A percentile compares a stretch with the other conserved stretches of the same genome.
phyloP scores from a whole-genome alignment of 1,140 invertebrate genomes.

The Bombus fervidus region DNA sequence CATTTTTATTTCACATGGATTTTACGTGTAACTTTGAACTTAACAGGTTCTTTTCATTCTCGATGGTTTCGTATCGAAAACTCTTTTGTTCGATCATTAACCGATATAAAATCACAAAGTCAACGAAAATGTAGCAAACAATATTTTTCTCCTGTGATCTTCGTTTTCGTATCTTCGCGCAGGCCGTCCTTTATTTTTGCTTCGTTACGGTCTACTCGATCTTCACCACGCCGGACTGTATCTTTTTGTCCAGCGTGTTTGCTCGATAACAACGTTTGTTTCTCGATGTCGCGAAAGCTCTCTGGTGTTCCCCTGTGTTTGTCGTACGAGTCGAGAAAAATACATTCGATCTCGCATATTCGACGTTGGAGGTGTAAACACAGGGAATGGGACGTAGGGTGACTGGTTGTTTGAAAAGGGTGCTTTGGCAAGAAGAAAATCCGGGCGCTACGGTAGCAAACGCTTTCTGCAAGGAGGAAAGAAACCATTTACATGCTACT shows the following conservation, averaged over 20 bases:
- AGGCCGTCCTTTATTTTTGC: background rate
- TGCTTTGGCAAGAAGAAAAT: conserved; percentile 29
- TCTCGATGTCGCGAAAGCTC: background rate
- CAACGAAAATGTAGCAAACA: too few relatives aligned
- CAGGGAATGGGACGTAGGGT: background rate
- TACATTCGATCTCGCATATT: background rate
- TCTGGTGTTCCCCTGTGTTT: background rate
- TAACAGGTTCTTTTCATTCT: background rate
- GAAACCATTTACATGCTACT: conserved; percentile 72
- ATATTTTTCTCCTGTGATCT: background rate
- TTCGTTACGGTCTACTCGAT: background rate
- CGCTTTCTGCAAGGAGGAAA: conserved; percentile 55
- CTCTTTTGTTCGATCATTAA: too few relatives aligned
- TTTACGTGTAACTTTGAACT: too few relatives aligned
- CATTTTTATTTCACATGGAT: too few relatives aligned
- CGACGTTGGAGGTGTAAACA: conserved; percentile 7
- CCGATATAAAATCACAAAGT: too few relatives aligned
- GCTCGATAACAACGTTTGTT: too few relatives aligned
- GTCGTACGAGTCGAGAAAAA: background rate
- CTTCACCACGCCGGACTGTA: background rate
- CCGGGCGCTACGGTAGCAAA: background rate
- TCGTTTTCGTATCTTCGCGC: background rate
- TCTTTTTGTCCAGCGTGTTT: background rate
- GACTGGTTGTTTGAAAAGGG: conserved; percentile 11
- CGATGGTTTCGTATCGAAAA: too few relatives aligned